Base-by-base conservation (phyloP, 2,888 invertebrate genomes). In the Pollenia amentaria region DNA sequence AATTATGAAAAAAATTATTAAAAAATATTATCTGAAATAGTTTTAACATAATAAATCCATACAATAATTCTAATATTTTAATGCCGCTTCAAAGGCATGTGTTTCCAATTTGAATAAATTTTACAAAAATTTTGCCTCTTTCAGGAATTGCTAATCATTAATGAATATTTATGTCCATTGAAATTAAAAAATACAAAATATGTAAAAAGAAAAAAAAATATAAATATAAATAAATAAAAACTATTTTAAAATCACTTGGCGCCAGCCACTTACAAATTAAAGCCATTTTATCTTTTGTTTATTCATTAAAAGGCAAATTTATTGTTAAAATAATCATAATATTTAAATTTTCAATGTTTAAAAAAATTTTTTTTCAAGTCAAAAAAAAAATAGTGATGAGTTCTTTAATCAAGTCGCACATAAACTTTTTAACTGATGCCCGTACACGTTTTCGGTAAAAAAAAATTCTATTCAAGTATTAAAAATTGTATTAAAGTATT, bases 231-330 rank as follows among this genome's bases (percentile, higher is more conserved):
- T 57, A 67, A 67, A 72, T 67, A 67, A 65, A 51, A 57, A 77
- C 60, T 67, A 67, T 73, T 67, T 73, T 46, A 57, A 84, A 84
- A 84, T 73, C 72, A 40, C 57, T 84, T 84, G 84, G 84, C 84
- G 84, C 84, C 78, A 84, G 72, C 40, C 84, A 84, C 73, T 65
- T 78, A 85, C 76, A 64, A 75, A 85, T 80, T 80, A 80, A 76
- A 80, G 16, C 53, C 21, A 57, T 75, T 75, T 70, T 70, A 51
- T 72, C 44, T 42, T 48, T 75, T 65, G 14, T 85, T 81, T 64
- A 65, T 65, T 62, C 73, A 48, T 48, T 67, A 62, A 38, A 70
- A 64, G 69, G 73, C 65, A 55, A 73, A 53, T 81, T 85, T 82
- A 78, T 81, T 70, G 53, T 62, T 69, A 4, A 69, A 79, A 53